These are phyloP conservation scores for Sandelia bainsii DNA, from an alignment of 2,797 vertebrate species.

Conservation along the genomic window DNA sequence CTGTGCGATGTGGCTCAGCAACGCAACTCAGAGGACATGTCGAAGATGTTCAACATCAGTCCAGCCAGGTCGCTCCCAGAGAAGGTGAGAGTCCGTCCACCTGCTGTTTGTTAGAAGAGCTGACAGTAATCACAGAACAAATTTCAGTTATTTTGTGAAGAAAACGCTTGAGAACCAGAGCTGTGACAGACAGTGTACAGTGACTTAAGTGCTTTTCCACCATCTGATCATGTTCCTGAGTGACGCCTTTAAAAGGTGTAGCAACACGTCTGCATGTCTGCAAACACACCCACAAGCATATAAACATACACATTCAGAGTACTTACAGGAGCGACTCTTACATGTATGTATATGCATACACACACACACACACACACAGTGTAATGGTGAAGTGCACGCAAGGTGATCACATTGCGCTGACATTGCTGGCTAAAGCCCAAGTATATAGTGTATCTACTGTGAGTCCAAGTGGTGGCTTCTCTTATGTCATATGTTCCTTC, in stretches of 20 bases:
- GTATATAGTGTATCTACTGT: conserved; percentile 30
- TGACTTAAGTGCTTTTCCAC: conserved; percentile 9
- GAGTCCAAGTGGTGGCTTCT: conserved; percentile 29
- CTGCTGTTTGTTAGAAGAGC: conserved; percentile 16
- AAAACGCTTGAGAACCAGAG: conserved; percentile 51
- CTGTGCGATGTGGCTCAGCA: conserved; percentile 99
- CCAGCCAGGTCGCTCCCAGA: conserved; percentile 80
- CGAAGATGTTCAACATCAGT: conserved; percentile 96
- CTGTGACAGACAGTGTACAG: conserved; percentile 20
- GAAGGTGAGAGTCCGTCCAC: conserved; percentile 61
- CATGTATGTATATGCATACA: conserved; percentile 3
- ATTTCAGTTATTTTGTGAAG: conserved; percentile 40
- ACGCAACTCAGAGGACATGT: conserved; percentile 98
- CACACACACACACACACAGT: conserved; percentile 14
- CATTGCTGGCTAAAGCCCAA: conserved; percentile 46
- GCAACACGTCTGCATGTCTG: neutral
- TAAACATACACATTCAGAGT: conserved; percentile 27
- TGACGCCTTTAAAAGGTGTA: conserved; percentile 33
- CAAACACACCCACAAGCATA: conserved; percentile 19
- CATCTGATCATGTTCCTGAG: conserved; percentile 28
- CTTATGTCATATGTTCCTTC: conserved; percentile 5
- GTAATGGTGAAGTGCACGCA: conserved; percentile 65
- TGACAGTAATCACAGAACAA: conserved; percentile 29
- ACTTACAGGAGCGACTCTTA: conserved; percentile 12
- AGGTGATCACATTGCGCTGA: conserved; percentile 69